These are phyloP conservation scores for Clistopyga incitator DNA, from an alignment of 2,888 invertebrate genomes.

Conservation along the genomic window DNA sequence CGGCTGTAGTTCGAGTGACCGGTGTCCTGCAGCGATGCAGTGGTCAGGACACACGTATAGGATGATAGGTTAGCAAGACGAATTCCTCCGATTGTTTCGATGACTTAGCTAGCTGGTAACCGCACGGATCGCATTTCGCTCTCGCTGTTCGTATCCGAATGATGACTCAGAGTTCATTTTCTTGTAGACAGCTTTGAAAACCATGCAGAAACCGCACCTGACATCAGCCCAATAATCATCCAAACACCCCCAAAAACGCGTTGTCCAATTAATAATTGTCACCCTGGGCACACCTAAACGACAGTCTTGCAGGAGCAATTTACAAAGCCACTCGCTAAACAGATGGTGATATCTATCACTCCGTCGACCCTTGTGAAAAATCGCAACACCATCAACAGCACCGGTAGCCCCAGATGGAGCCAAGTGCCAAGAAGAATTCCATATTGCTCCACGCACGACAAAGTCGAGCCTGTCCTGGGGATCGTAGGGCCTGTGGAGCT, in stretches of 20 bases:
- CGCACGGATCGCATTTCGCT: not conserved
- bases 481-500: conserved; percentile 8
- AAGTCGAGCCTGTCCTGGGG: conserved; percentile 18
- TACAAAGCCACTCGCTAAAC: conserved; percentile 40
- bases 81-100: conserved; percentile 51
- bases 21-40: conserved; percentile 24
- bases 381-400: conserved; percentile 50
- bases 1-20: conserved; percentile 45
- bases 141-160: not conserved
- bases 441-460: conserved; percentile 54
- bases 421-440: conserved; percentile 62
- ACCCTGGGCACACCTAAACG: conserved; percentile 2
- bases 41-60: conserved; percentile 22
- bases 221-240: no score
- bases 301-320: conserved; percentile 38
- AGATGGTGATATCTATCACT: not conserved
- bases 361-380: conserved; percentile 47
- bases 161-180: no score
- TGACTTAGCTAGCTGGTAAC: conserved; percentile 35
- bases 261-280: no score
- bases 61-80: conserved; percentile 1
- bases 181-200: no score
- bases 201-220: no score
- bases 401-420: conserved; percentile 53
- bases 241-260: no score